Evolutionary conservation across 1,140 invertebrate genomes (phyloP), one percentile per base, ranked within the genome.

Genomic region (Ips nitidus): DNA sequence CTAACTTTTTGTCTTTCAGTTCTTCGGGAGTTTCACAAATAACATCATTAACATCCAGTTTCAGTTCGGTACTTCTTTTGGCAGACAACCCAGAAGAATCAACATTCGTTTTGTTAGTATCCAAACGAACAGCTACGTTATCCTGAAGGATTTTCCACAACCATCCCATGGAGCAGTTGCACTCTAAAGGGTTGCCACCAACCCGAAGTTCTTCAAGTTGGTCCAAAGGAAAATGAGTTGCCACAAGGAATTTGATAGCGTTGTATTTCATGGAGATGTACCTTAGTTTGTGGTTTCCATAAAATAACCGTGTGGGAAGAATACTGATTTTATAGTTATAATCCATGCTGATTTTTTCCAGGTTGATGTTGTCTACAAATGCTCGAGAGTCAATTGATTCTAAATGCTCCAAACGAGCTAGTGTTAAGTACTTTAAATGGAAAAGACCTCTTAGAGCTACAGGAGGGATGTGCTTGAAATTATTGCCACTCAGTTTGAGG

Each of bases 121-220:
- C 22, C 22, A 22, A 22, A 22, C 22, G 22, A 4, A 47, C 4
- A 5, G 62, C 55, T 71, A 78, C 82, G 80, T 83, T 83, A 58
- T 85, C 83, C 73, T 85, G 84, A 41, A 86, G 84, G 38, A 93
- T 82, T 73, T 89, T 88, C 91, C 91, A 94, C 2, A 95, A 81
- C 93, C 93, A 95, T 52, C 91, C 83, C 58, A 94, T 80, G 22
- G 92, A 93, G 76, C 94, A 95, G 81, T 95, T 95, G 80, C 94
- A 96, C 61, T 89, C 84, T 55, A 95, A 84, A 1, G 92, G 93
- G 82, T 95, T 94, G 8, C 91, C 91, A 40, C 89, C 88, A 38
- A 95, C 83, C 71, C 87, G 85, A 1, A 94, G 82, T 61, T 85
- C 85, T 74, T 86, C 83, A 67, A 94, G 77, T 60, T 87, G 86